These are phyloP conservation scores for Watsonalla cultraria DNA, from an alignment of 2,888 invertebrate species.

Conservation along the genomic window DNA sequence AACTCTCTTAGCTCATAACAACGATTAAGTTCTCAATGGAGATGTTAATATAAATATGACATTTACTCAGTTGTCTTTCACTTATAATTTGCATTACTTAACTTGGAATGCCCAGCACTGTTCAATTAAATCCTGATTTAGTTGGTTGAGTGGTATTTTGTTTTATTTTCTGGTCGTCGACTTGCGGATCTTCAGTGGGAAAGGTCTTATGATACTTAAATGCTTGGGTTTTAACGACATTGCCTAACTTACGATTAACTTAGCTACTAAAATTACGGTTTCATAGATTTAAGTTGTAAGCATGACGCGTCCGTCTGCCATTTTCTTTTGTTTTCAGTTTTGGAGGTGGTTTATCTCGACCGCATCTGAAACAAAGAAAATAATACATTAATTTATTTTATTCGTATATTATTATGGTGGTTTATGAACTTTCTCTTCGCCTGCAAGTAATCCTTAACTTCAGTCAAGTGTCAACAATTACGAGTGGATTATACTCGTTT, in stretches of 20 bases:
- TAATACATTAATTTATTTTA: neutral
- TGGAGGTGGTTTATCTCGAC: conserved; percentile 40
- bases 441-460: neutral
- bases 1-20: conserved; percentile 59
- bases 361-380: conserved; percentile 53
- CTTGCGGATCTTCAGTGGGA: conserved; percentile 20
- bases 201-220: conserved; percentile 50
- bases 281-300: conserved; percentile 56
- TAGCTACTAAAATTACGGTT: conserved; percentile 71
- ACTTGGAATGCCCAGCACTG: conserved; percentile 72
- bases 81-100: conserved; percentile 48
- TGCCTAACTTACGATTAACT: conserved; percentile 54
- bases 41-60: conserved; percentile 35
- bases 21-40: conserved; percentile 49
- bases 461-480: too few relatives aligned
- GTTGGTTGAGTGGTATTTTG: conserved; percentile 7
- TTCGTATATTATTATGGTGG: neutral
- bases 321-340: conserved; percentile 54
- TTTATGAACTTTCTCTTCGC: neutral
- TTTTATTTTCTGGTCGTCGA: conserved; percentile 5
- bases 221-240: conserved; percentile 58
- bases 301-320: conserved; percentile 46
- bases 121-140: conserved; percentile 13
- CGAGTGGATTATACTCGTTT: too few relatives aligned
- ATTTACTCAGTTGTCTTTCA: conserved; percentile 56